Conservation (phyloP, 35 echinoderm and acorn worm species). For the Strongylocentrotus purpuratus region DNA sequence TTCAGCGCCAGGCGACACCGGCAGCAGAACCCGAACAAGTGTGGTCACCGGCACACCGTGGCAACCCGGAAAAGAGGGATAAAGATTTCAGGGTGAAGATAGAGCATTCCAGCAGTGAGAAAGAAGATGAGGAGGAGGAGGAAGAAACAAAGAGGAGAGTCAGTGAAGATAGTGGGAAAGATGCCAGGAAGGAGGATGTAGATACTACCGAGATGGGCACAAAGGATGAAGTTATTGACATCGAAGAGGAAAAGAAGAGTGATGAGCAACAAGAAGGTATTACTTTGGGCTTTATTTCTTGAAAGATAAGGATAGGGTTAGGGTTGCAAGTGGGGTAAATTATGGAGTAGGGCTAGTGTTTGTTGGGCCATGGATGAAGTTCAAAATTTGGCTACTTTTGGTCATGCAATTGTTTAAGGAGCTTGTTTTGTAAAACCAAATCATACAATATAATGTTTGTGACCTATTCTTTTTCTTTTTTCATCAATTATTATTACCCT, state of each 20-base stretch:
- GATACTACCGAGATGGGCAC: neutral
- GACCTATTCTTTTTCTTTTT: neutral
- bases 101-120: neutral
- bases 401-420: neutral
- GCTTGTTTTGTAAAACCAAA: too few relatives aligned
- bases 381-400: neutral
- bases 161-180: neutral
- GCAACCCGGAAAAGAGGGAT: neutral
- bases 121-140: slow-evolving; percentile 31
- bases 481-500: neutral
- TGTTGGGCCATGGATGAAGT: too few relatives aligned
- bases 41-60: neutral
- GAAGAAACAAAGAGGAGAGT: neutral
- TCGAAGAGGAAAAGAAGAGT: slow-evolving; percentile 4
- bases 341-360: neutral
- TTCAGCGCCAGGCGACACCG: neutral
- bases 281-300: too few relatives aligned
- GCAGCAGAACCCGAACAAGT: neutral
- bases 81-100: slow-evolving; percentile 20
- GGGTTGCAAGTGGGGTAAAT: too few relatives aligned
- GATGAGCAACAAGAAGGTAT: neutral
- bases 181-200: neutral
- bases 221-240: slow-evolving; percentile 35
- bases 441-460: neutral
- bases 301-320: too few relatives aligned